Base-by-base conservation (phyloP, 2,888 invertebrate genomes). In the Suillia variegata region DNA sequence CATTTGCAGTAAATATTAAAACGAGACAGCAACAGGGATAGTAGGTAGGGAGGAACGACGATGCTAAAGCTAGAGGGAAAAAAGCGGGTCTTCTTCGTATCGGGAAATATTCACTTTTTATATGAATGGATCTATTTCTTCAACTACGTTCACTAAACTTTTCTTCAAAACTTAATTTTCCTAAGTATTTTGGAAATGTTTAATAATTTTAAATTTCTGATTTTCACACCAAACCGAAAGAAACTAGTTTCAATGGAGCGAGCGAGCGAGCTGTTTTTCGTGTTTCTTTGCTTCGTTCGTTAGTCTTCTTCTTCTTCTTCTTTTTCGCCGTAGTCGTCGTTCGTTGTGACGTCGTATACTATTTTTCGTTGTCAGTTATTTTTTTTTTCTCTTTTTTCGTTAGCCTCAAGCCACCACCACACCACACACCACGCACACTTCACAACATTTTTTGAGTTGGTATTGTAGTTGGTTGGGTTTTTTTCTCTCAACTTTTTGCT, bases 1-100 rank as follows among this genome's bases (percentile, higher is more conserved):
- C 38, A 38, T 10, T 38, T 13, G 38, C 38, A 5, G 38, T n/a
- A 12, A 31, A 58, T 18, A 65, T 59, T 62, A 58, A 62, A 69
- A 59, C 54, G 69, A 50, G 64, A 67, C 57, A 63, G 69, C 69
- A 69, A 48, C 63, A 69, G 66, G 62, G 69, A 67, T 69, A 18
- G n/a, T n/a, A n/a, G n/a, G n/a, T n/a, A n/a, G n/a, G n/a, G n/a
- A n/a, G n/a, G n/a, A n/a, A n/a, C n/a, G n/a, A n/a, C n/a, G n/a
- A n/a, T n/a, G n/a, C n/a, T 26, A 10, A 26, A 26, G 5, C 26
- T 5, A 26, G 26, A 38, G n/a, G n/a, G 15, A 13, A 4, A 38
- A 38, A 38, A n/a, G n/a, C n/a, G n/a, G n/a, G n/a, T n/a, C n/a
- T n/a, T n/a, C n/a, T n/a, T n/a, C n/a, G n/a, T n/a, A n/a, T n/a